Evolutionary conservation across 2,888 invertebrate species (phyloP).

Genomic region (Steinernema hermaphroditum): DNA sequence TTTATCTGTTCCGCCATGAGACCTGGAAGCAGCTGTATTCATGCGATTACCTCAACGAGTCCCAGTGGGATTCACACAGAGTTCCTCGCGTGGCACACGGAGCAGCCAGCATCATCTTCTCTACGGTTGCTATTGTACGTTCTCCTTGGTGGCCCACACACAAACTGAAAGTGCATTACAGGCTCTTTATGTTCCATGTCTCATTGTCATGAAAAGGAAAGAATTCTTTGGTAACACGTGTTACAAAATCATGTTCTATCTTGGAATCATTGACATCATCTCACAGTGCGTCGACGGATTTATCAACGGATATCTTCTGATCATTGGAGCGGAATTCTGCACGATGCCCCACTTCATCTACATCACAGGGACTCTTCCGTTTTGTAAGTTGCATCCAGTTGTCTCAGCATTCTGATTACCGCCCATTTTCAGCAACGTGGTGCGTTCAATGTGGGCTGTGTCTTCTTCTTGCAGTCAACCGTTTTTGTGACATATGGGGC

Average conservation of each 20-base stretch:
- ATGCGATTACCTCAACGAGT: neutral
- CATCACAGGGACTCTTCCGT: conserved; percentile 29
- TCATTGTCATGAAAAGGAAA: conserved; percentile 33
- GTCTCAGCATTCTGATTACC: neutral
- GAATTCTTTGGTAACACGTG: conserved; percentile 38
- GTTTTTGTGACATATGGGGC: conserved; percentile 9
- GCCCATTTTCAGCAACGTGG: neutral
- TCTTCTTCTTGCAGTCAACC: neutral
- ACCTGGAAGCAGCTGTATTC: conserved; percentile 10
- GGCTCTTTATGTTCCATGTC: conserved; percentile 38
- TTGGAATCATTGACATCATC: conserved; percentile 38
- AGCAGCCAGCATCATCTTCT: neutral
- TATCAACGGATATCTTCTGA: conserved; percentile 37
- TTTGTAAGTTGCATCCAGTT: neutral
- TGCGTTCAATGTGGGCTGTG: conserved; percentile 3
- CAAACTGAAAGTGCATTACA: neutral
- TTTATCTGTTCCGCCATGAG: conserved; percentile 2
- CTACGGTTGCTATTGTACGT: neutral
- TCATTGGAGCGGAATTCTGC: conserved; percentile 39
- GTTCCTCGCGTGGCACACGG: neutral
- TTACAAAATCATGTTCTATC: conserved; percentile 42
- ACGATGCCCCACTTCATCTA: conserved; percentile 37
- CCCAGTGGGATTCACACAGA: neutral
- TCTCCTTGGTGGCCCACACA: neutral
- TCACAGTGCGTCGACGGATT: conserved; percentile 34